Conservation (phyloP, 2,888 invertebrate genomes). For the Aleiodes testaceus region DNA sequence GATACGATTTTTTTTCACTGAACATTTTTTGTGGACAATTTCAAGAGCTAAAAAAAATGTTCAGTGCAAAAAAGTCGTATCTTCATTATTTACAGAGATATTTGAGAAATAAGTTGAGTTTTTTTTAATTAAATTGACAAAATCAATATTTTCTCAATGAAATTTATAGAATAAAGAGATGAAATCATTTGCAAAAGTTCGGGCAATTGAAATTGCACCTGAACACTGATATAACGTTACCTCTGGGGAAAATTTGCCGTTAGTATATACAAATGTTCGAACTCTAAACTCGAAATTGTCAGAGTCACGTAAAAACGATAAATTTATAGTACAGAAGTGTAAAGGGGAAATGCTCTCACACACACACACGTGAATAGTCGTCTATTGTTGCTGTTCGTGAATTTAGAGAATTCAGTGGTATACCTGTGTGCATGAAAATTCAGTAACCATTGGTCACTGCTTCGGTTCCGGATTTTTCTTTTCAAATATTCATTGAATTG, state of each 20-base stretch:
- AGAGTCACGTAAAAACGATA: slow-evolving; percentile 57
- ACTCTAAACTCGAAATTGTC: slow-evolving; percentile 49
- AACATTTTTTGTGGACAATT: too few relatives aligned
- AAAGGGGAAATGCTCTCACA: slow-evolving; percentile 6
- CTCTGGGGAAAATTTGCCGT: not conserved
- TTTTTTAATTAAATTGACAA: too few relatives aligned
- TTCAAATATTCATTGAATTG: not conserved
- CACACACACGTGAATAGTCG: not conserved
- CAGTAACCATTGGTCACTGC: slow-evolving; percentile 24
- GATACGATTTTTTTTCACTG: too few relatives aligned
- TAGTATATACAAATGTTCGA: slow-evolving; percentile 23
- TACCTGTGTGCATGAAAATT: not conserved
- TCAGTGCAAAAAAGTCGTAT: too few relatives aligned
- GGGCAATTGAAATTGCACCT: not conserved
- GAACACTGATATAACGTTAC: slow-evolving; percentile 18
- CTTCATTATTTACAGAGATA: too few relatives aligned
- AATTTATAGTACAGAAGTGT: slow-evolving; percentile 50
- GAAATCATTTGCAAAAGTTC: not conserved
- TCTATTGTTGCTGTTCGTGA: slow-evolving; percentile 34
- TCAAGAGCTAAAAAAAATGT: too few relatives aligned
- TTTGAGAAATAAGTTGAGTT: too few relatives aligned
- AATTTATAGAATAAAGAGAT: too few relatives aligned
- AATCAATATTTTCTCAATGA: too few relatives aligned
- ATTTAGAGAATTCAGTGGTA: slow-evolving; percentile 15
- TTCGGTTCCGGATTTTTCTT: not conserved